phyloP scores from a whole-genome alignment of 2,113 vertebrate species.

The Gymnogyps californianus region DNA sequence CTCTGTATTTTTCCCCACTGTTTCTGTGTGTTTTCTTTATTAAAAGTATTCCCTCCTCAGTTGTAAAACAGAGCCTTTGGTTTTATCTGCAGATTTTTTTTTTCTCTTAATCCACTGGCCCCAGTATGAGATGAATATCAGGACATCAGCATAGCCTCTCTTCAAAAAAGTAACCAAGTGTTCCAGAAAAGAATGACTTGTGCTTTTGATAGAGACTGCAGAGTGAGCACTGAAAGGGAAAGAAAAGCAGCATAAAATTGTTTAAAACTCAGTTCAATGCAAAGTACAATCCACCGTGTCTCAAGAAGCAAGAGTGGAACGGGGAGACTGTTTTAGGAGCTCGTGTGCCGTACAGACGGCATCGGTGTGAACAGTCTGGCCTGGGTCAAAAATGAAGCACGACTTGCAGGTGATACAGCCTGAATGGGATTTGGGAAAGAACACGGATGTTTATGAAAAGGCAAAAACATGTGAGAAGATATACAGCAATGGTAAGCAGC shows the following conservation, averaged over 20 bases:
- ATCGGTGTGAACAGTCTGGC: neutral
- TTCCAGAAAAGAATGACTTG: slow-evolving; percentile 47
- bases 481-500: neutral
- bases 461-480: neutral
- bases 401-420: neutral
- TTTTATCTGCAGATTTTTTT: neutral
- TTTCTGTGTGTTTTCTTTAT: neutral
- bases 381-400: neutral
- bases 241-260: neutral
- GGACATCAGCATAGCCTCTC: neutral
- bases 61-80: neutral
- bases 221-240: neutral
- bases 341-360: neutral
- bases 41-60: neutral
- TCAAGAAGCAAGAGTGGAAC: neutral
- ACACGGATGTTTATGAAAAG: neutral
- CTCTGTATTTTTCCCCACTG: neutral
- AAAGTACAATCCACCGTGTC: neutral
- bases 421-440: neutral
- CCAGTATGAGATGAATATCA: neutral
- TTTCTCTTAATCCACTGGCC: neutral
- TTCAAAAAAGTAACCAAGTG: slow-evolving; percentile 13
- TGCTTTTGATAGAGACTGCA: slow-evolving; percentile 19
- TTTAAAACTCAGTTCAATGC: neutral
- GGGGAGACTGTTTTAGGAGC: neutral